Evolutionary conservation across 2,888 invertebrate species (phyloP).

Genomic region (Epistrophe grossulariae): DNA sequence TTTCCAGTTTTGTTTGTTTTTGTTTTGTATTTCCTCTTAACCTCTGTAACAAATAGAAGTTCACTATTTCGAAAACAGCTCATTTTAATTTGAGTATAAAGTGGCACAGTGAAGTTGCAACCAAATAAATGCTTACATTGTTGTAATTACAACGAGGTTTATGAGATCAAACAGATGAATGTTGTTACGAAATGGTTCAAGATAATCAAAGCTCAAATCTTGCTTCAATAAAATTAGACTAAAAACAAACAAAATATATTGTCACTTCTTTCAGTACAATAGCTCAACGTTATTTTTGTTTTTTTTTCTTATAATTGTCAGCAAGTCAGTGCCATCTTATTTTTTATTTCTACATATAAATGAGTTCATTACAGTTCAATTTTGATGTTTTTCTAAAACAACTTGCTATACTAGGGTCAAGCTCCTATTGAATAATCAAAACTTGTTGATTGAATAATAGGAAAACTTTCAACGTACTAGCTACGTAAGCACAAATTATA

Average conservation of each 20-base stretch:
- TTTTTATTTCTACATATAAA: background rate
- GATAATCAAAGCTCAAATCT: background rate
- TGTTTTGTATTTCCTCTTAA: too few species aligned
- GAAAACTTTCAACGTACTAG: conserved; percentile 6
- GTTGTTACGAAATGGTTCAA: conserved; percentile 25
- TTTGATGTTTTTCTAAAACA: conserved; percentile 9
- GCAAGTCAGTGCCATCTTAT: background rate
- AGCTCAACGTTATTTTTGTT: background rate
- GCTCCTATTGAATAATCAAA: conserved; percentile 17
- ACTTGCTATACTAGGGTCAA: background rate
- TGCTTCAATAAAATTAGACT: background rate
- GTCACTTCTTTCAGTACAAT: background rate
- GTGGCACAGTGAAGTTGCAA: conserved; percentile 36
- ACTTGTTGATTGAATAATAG: conserved; percentile 3
- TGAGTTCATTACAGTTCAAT: conserved; percentile 30
- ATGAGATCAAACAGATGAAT: conserved; percentile 38
- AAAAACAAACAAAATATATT: background rate
- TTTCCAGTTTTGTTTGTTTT: too few species aligned
- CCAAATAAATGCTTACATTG: conserved; percentile 44
- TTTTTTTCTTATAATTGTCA: background rate
- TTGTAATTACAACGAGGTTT: conserved; percentile 41
- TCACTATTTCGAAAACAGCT: conserved; percentile 26
- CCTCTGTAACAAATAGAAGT: background rate
- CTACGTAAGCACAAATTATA: background rate
- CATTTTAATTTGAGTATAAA: conserved; percentile 34